A percentile compares a stretch with the other conserved stretches of the same genome.
phyloP scores from a whole-genome alignment of 2,888 invertebrate genomes.

The Cephus spinipes region DNA sequence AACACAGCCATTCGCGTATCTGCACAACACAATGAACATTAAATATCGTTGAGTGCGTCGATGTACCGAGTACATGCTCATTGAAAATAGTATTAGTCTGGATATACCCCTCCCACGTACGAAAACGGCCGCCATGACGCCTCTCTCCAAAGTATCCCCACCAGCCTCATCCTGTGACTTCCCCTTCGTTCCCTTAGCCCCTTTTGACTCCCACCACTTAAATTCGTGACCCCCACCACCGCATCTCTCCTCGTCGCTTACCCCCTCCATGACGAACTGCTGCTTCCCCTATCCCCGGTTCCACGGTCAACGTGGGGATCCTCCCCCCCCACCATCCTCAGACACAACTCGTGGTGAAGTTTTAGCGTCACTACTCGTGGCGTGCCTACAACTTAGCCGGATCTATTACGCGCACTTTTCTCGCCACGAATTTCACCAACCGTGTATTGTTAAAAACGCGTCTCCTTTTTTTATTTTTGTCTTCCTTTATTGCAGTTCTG shows the following conservation, averaged over 20 bases:
- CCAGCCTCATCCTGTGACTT: background rate
- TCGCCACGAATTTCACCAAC: conserved; percentile 21
- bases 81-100: background rate
- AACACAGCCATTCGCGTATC: background rate
- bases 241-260: conserved; percentile 23
- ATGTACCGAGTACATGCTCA: background rate
- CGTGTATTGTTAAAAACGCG: background rate
- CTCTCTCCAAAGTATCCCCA: conserved; percentile 4
- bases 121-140: conserved; percentile 17
- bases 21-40: background rate
- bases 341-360: conserved; percentile 57
- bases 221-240: conserved; percentile 18
- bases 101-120: background rate
- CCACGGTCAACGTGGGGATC: conserved; percentile 23
- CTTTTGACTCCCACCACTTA: conserved; percentile 5
- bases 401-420: conserved; percentile 54
- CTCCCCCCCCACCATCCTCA: conserved; percentile 10
- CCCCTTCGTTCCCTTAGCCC: conserved; percentile 11
- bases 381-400: conserved; percentile 56
- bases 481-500: conserved; percentile 17
- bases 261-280: conserved; percentile 21
- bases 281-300: background rate
- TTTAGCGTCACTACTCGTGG: conserved; percentile 59
- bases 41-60: background rate
- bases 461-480: conserved; percentile 13